Evolutionary conservation across 37 sponge, comb jelly and placozoan species (phyloP), one percentile per base, ranked within the genome.

Genomic region (Halisarca cf. caerulea): DNA sequence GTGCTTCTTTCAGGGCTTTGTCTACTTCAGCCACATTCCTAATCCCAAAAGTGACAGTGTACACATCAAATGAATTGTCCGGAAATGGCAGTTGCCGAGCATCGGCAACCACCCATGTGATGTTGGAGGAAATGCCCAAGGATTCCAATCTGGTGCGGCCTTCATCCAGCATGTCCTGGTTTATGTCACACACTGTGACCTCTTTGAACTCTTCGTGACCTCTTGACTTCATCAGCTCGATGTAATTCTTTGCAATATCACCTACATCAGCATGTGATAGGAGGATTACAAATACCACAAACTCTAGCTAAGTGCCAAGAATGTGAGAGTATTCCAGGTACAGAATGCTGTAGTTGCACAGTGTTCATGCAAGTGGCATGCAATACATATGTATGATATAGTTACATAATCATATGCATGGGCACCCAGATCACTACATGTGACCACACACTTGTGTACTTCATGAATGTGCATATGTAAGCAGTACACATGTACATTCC

Each of bases 1-100:
- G 36, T 0, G 94, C 94, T 64, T 93, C 94, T 78, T 2, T 30
- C 43, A 93, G 25, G 4, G 87, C 87, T 82, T 83, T 38, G 28
- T 85, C 72, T 23, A 92, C 51, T 30, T 92, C 80, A 8, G 89
- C 55, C 30, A 90, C 88, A 85, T 93, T 93, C 23, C 94, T 62
- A 14, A 93, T 89, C 9, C 90, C 94, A 83, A 90, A 93, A 21
- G 88, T 86, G 0, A 90, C 87, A 11, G 94, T 90, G 84, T 90
- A 89, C 44, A 85, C 78, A 84, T 93, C 94, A 54, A 85, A 84
- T 17, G 85, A 80, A 34, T 84, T 84, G 59, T 89, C 85, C 1
- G 60, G 71, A 58, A 93, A 66, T 4, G 90, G 85, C 2, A 93
- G 66, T 2, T 60, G 2, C 71, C 83, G 74, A 14, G 94, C 94